phyloP scores from a whole-genome alignment of 2,888 invertebrate species.

The Electrophaes corylata region DNA sequence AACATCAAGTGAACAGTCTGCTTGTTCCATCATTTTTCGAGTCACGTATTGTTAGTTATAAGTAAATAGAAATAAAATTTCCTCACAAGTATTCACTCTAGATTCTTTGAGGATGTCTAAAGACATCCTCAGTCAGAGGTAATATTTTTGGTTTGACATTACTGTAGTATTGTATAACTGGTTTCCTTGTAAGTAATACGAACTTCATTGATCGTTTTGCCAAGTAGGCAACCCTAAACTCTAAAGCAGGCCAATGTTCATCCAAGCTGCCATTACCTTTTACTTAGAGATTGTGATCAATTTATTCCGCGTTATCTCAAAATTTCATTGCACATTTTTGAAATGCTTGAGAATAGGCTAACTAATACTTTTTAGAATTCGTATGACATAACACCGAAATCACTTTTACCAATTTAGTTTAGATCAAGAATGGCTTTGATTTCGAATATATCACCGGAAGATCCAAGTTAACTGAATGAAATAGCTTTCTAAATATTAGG shows the following conservation, averaged over 20 bases:
- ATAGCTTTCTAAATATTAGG: conserved; percentile 22
- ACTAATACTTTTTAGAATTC: conserved; percentile 1
- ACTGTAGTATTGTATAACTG: too few species aligned
- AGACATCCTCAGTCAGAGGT: too few species aligned
- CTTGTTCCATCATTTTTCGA: too few species aligned
- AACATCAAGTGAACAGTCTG: too few species aligned
- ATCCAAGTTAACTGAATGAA: conserved; percentile 10
- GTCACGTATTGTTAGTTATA: too few species aligned
- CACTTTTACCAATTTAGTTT: neutral
- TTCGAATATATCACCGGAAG: conserved; percentile 1
- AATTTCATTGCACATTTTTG: conserved; percentile 14
- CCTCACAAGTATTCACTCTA: too few species aligned
- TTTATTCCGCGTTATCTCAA: conserved; percentile 23
- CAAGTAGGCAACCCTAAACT: too few species aligned
- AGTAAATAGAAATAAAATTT: too few species aligned
- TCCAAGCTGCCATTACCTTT: conserved; percentile 18
- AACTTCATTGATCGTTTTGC: too few species aligned
- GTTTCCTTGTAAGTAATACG: too few species aligned
- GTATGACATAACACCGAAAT: neutral
- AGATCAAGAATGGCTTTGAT: neutral
- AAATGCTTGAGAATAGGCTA: conserved; percentile 2
- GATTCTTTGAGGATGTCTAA: too few species aligned
- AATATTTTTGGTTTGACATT: too few species aligned
- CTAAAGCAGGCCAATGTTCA: conserved; percentile 18
- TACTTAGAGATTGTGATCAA: conserved; percentile 21